Percentiles rank a stretch among this genome's conserved stretches.
Conservation (phyloP, 2,888 invertebrate genomes). For the Drosophila peninsularis region DNA sequence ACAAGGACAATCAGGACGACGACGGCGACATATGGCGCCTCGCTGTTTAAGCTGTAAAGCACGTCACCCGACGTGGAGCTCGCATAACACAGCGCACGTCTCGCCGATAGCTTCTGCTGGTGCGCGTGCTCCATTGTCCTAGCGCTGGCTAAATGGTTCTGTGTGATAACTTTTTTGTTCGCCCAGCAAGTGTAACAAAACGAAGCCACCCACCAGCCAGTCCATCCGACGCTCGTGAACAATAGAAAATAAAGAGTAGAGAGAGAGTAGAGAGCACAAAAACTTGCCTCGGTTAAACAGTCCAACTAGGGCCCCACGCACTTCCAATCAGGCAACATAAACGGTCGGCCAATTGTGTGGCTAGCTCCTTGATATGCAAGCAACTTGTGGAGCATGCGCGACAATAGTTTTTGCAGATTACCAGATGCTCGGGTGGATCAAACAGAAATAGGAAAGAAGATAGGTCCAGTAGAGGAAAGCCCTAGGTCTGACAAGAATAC, state of each 20-base stretch:
- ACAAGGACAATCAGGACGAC: slow-evolving; percentile 11
- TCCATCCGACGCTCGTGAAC: background rate
- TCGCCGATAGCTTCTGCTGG: slow-evolving; percentile 24
- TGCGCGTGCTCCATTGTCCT: slow-evolving; percentile 51
- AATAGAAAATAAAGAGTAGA: too few relatives aligned
- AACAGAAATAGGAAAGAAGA: background rate
- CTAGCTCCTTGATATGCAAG: slow-evolving; percentile 18
- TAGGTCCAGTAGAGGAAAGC: background rate
- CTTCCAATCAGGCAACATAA: slow-evolving; percentile 20
- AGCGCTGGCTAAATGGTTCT: slow-evolving; percentile 25
- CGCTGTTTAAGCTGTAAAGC: slow-evolving; percentile 72
- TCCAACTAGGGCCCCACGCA: background rate
- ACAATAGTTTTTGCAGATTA: slow-evolving; percentile 17
- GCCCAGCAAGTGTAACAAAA: slow-evolving; percentile 30
- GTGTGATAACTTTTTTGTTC: slow-evolving; percentile 18
- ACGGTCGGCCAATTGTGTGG: slow-evolving; percentile 27
- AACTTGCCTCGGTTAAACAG: slow-evolving; percentile 33
- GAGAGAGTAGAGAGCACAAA: background rate
- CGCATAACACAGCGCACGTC: slow-evolving; percentile 47
- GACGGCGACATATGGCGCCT: slow-evolving; percentile 35
- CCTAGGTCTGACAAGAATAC: background rate
- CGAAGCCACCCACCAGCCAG: slow-evolving; percentile 11
- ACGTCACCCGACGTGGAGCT: slow-evolving; percentile 67
- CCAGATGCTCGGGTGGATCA: slow-evolving; percentile 2
- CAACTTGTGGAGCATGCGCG: slow-evolving; percentile 25